A percentile compares a stretch with the other conserved stretches of the same genome.
phyloP scores from a whole-genome alignment of 2,888 invertebrate genomes.

The Leucania comma region DNA sequence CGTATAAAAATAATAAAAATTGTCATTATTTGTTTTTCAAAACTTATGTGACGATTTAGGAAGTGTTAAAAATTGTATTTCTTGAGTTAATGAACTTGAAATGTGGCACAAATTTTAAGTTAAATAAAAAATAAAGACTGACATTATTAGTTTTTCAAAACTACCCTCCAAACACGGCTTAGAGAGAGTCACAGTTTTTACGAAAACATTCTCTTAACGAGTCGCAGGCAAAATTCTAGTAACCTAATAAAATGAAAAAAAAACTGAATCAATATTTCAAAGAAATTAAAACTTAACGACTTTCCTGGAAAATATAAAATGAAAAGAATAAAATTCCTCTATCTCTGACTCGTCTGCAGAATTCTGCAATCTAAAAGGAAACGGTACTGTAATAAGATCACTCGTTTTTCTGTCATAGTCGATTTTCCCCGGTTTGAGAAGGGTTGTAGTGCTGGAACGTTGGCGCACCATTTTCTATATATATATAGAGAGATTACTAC shows the following conservation, averaged over 20 bases:
- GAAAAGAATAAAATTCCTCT: background rate
- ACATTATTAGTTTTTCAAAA: too few relatives aligned
- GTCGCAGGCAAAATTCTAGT: too few relatives aligned
- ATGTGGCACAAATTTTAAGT: too few relatives aligned
- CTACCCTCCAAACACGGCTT: too few relatives aligned
- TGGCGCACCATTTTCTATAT: slow-evolving; percentile 21
- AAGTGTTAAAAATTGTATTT: too few relatives aligned
- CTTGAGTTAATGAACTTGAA: too few relatives aligned
- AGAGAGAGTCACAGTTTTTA: too few relatives aligned
- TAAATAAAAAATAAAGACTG: too few relatives aligned
- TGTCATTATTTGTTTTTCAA: too few relatives aligned
- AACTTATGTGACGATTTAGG: too few relatives aligned
- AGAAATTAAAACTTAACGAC: background rate
- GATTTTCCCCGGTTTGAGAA: slow-evolving; percentile 52
- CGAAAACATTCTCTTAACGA: too few relatives aligned
- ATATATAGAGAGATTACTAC: slow-evolving; percentile 14
- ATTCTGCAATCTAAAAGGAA: slow-evolving; percentile 38
- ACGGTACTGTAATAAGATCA: slow-evolving; percentile 52
- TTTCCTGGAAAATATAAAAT: background rate
- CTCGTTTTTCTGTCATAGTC: slow-evolving; percentile 58
- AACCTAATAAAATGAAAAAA: background rate
- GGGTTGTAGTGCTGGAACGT: slow-evolving; percentile 44
- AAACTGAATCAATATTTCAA: background rate
- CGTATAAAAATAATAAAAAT: too few relatives aligned
- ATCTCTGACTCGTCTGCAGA: slow-evolving; percentile 12